Conservation (phyloP, 2,888 invertebrate species). For the Mimumesa dahlbomi region DNA sequence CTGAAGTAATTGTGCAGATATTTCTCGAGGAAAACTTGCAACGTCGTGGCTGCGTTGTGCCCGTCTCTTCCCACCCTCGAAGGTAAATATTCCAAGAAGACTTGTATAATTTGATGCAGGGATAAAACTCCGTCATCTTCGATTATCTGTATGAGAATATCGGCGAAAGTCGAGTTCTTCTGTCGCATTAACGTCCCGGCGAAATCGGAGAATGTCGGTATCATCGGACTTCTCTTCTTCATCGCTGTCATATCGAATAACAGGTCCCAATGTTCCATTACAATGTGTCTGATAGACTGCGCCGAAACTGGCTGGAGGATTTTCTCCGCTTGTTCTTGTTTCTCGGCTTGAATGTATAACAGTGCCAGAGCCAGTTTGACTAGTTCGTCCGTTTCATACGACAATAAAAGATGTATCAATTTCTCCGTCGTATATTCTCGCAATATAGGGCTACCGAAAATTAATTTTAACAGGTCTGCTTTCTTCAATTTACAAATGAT, state of each 20-base stretch:
- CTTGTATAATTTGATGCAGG: constrained; percentile 81
- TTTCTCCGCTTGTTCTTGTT: constrained; percentile 80
- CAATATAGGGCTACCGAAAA: constrained; percentile 81
- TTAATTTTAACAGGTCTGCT: constrained; percentile 81
- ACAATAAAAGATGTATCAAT: constrained; percentile 80
- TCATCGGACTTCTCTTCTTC: constrained; percentile 73
- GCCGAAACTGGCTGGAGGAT: constrained; percentile 80
- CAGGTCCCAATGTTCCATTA: constrained; percentile 81
- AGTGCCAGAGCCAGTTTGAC: constrained; percentile 81
- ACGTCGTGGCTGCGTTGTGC: constrained; percentile 76
- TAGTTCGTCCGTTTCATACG: constrained; percentile 72
- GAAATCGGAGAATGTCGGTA: constrained; percentile 82
- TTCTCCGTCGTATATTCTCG: constrained; percentile 83
- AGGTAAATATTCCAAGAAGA: constrained; percentile 85
- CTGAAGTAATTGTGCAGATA: constrained; percentile 74
- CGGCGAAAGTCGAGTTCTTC: constrained; percentile 80
- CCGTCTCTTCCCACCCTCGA: constrained; percentile 83
- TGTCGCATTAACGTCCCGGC: constrained; percentile 81
- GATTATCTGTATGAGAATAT: constrained; percentile 81
- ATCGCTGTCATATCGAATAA: constrained; percentile 81
- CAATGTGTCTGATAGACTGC: constrained; percentile 77
- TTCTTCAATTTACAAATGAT: constrained; percentile 70
- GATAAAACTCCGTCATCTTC: constrained; percentile 76
- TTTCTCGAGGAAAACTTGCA: constrained; percentile 77
- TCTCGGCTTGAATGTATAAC: constrained; percentile 82